Conservation (phyloP, 2,888 invertebrate species). For the Augochlorella aurata region DNA sequence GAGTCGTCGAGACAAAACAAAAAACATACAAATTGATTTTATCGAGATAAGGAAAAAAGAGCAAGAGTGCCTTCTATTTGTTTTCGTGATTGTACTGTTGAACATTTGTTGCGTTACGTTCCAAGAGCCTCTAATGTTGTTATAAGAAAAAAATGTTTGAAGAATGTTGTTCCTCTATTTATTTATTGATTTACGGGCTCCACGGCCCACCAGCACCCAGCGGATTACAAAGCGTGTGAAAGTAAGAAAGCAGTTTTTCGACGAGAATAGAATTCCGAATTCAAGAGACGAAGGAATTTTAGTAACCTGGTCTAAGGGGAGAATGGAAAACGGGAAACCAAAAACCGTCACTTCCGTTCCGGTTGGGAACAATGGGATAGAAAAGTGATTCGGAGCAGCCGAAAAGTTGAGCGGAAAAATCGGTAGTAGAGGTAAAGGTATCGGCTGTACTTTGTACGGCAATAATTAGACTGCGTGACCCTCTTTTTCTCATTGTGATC, state of each 20-base stretch:
- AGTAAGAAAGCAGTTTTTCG: slow-evolving; percentile 61
- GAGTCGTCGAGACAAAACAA: slow-evolving; percentile 68
- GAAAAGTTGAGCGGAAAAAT: not conserved
- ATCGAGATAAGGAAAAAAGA: slow-evolving; percentile 62
- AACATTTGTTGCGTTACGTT: slow-evolving; percentile 81
- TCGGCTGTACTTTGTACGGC: slow-evolving; percentile 30
- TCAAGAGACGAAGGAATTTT: slow-evolving; percentile 11
- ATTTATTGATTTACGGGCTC: slow-evolving; percentile 78
- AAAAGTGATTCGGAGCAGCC: slow-evolving; percentile 2
- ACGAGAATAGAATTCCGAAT: slow-evolving; percentile 32
- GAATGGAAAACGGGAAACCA: slow-evolving; percentile 6
- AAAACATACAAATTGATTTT: slow-evolving; percentile 71
- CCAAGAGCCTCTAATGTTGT: slow-evolving; percentile 80
- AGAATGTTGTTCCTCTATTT: slow-evolving; percentile 80
- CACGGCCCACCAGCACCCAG: slow-evolving; percentile 64
- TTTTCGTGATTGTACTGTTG: slow-evolving; percentile 81
- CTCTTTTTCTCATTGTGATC: slow-evolving; percentile 41
- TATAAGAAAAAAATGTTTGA: slow-evolving; percentile 74
- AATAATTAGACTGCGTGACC: slow-evolving; percentile 49
- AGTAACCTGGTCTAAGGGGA: not conserved
- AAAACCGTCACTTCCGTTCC: slow-evolving; percentile 5
- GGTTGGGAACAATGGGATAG: not conserved
- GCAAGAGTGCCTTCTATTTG: slow-evolving; percentile 82
- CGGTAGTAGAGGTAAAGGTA: slow-evolving; percentile 12
- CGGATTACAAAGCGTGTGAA: slow-evolving; percentile 69